Percentiles rank a stretch among this genome's conserved stretches.
phyloP scores from a whole-genome alignment of 2,888 invertebrate genomes.

The Bellardia pandia region DNA sequence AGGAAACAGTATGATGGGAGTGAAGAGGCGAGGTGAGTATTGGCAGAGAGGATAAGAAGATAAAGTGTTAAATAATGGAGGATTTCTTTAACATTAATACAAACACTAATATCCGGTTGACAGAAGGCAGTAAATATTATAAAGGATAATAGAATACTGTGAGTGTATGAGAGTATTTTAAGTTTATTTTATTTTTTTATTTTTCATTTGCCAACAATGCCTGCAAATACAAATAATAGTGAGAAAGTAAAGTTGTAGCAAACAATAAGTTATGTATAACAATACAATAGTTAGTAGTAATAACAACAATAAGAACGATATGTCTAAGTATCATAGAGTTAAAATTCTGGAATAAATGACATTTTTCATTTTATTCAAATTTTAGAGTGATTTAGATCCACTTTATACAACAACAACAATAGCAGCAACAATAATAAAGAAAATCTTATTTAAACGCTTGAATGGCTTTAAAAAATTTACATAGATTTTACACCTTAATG shows the following conservation, averaged over 20 bases:
- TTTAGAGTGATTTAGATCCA: conserved; percentile 24
- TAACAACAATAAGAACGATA: conserved; percentile 16
- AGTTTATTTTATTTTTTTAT: neutral
- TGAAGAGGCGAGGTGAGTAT: neutral
- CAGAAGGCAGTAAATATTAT: conserved; percentile 38
- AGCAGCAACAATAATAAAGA: neutral
- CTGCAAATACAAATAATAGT: conserved; percentile 4
- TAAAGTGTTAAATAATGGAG: conserved; percentile 54
- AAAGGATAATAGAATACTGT: conserved; percentile 29
- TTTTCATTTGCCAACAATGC: neutral
- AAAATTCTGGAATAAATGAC: conserved; percentile 26
- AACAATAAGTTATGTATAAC: conserved; percentile 5
- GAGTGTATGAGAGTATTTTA: neutral
- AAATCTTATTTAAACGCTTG: conserved; percentile 32
- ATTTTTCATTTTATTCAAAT: conserved; percentile 39
- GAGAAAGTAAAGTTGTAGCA: conserved; percentile 17
- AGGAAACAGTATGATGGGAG: neutral
- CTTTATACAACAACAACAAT: conserved; percentile 7
- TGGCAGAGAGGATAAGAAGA: conserved; percentile 24
- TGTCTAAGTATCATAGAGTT: conserved; percentile 36
- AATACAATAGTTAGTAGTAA: neutral
- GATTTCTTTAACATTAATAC: conserved; percentile 61
- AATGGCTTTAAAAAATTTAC: conserved; percentile 14
- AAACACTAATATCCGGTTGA: conserved; percentile 58
- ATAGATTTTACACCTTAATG: conserved; percentile 30